Evolutionary conservation across 2,113 vertebrate species (phyloP).

Genomic region (Bubo scandiacus): DNA sequence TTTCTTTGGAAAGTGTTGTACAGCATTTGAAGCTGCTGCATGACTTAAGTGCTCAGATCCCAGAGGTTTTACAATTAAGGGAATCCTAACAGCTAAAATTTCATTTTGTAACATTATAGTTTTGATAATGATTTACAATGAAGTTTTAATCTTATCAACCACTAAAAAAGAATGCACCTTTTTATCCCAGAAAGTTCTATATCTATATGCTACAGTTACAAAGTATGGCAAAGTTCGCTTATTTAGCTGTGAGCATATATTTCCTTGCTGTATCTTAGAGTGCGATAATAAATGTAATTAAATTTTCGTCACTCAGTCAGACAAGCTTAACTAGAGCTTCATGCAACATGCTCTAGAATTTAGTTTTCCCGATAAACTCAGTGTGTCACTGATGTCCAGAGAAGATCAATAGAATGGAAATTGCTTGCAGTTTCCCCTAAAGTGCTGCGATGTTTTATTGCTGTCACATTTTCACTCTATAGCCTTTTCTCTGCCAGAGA

Average conservation of each 20-base stretch:
- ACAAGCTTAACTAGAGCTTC: constrained; percentile 63
- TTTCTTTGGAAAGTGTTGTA: not conserved
- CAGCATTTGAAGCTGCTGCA: not conserved
- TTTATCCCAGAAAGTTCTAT: not conserved
- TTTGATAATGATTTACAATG: not conserved
- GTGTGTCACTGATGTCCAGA: constrained; percentile 62
- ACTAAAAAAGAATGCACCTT: not conserved
- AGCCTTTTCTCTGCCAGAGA: constrained; percentile 18
- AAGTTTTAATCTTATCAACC: not conserved
- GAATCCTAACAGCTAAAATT: not conserved
- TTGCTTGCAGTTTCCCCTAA: constrained; percentile 76
- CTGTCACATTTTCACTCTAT: constrained; percentile 61
- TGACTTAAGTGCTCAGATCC: not conserved
- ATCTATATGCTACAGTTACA: not conserved
- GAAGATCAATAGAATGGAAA: constrained; percentile 78
- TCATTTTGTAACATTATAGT: not conserved
- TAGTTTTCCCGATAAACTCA: constrained; percentile 74
- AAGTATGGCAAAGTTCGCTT: not conserved
- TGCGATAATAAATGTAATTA: constrained; percentile 47
- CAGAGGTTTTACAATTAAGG: not conserved
- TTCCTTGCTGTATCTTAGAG: not conserved
- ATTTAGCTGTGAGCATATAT: not conserved
- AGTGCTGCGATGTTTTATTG: constrained; percentile 73
- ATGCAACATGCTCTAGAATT: constrained; percentile 54
- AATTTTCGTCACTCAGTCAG: constrained; percentile 35